Conservation (phyloP, 2,113 vertebrate genomes). For the Triplophysa siluroides region DNA sequence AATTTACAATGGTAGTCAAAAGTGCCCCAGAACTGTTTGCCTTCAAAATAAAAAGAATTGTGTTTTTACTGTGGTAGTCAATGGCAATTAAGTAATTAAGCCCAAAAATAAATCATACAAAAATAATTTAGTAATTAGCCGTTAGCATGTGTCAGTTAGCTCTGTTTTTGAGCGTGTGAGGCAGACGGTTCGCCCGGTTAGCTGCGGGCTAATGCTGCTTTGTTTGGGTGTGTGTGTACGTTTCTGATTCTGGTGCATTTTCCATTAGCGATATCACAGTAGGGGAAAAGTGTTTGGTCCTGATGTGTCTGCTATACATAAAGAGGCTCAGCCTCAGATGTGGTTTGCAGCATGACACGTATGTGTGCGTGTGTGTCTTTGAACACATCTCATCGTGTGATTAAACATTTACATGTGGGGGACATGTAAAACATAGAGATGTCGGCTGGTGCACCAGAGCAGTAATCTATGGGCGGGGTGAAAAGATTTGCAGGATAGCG, state of each 20-base stretch:
- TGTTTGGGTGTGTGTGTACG: constrained; percentile 8
- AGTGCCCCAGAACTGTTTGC: no score
- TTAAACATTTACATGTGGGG: background rate
- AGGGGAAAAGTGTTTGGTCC: constrained; percentile 3
- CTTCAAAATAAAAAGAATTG: no score
- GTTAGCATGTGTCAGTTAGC: background rate
- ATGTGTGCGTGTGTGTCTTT: background rate
- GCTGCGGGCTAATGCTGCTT: constrained; percentile 14
- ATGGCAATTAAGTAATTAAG: no score
- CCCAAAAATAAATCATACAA: no score
- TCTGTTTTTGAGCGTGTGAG: constrained; percentile 18
- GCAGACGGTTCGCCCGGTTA: constrained; percentile 23
- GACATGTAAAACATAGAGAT: constrained; percentile 4
- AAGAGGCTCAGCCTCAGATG: constrained; percentile 10
- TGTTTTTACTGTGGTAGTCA: no score
- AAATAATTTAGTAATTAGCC: background rate
- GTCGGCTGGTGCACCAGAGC: background rate
- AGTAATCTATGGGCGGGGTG: constrained; percentile 3
- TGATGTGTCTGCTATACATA: constrained; percentile 2
- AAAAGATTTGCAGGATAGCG: background rate
- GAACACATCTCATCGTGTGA: background rate
- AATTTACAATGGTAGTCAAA: no score
- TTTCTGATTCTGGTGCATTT: constrained; percentile 36
- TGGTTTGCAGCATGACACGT: background rate
- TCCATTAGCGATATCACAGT: constrained; percentile 13